Evolutionary conservation across 2,113 vertebrate species (phyloP).

Genomic region (Xiphorhynchus elegans): DNA sequence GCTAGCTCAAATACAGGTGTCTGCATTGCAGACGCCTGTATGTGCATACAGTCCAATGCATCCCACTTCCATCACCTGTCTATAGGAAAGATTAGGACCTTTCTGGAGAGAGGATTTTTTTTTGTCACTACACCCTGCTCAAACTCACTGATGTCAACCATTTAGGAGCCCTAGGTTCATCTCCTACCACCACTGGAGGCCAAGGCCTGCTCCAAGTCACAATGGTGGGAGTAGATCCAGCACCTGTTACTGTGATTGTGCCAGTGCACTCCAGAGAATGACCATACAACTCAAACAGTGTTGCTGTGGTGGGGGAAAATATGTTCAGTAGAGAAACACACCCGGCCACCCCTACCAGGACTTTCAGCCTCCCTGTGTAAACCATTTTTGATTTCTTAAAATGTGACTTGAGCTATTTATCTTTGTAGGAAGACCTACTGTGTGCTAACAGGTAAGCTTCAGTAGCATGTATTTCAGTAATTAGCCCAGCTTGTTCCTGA

Average conservation of each 20-base stretch:
- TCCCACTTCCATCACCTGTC: not conserved
- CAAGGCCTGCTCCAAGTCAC: not conserved
- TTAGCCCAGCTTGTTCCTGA: not conserved
- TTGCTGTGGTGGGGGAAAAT: accelerated
- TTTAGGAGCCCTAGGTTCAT: not conserved
- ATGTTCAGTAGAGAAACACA: not conserved
- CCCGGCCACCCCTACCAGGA: not conserved
- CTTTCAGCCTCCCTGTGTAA: not conserved
- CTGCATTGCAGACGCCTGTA: not conserved
- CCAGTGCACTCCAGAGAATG: not conserved
- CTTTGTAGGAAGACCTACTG: not conserved
- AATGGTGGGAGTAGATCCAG: not conserved
- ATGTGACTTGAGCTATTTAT: not conserved
- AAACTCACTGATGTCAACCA: not conserved
- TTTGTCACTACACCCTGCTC: not conserved
- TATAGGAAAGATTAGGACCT: not conserved
- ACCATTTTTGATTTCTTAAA: not conserved
- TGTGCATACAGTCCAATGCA: not conserved
- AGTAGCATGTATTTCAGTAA: not conserved
- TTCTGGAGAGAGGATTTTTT: not conserved
- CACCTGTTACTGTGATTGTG: not conserved
- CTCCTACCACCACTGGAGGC: too few relatives aligned
- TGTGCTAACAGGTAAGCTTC: not conserved
- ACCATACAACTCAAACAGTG: accelerated
- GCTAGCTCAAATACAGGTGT: not conserved